These are phyloP conservation scores for Hermaeophaga mercurialis DNA, from an alignment of 2,888 invertebrate species.

Conservation along the genomic window DNA sequence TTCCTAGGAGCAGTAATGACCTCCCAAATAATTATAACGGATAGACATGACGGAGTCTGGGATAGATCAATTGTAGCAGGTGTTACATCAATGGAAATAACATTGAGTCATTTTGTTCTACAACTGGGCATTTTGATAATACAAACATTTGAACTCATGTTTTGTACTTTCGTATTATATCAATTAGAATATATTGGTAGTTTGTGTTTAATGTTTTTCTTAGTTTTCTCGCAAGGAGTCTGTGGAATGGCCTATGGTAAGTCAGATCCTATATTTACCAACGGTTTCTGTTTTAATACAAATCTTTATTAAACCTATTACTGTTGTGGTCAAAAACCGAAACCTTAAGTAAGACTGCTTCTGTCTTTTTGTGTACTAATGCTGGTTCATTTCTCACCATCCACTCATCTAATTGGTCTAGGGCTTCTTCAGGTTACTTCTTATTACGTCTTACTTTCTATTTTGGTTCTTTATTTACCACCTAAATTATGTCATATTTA, in stretches of 20 bases:
- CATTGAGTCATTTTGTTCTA: conserved; percentile 78
- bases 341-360: too few relatives aligned
- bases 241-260: conserved; percentile 84
- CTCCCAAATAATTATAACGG: conserved; percentile 79
- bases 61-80: conserved; percentile 87
- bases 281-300: too few relatives aligned
- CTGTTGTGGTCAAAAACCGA: too few relatives aligned
- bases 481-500: too few relatives aligned
- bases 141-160: conserved; percentile 68
- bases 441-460: too few relatives aligned
- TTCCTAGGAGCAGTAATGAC: conserved; percentile 85
- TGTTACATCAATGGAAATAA: conserved; percentile 78
- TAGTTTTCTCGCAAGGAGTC: conserved; percentile 75
- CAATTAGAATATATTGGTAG: conserved; percentile 68
- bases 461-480: too few relatives aligned
- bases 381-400: too few relatives aligned
- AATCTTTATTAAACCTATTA: too few relatives aligned
- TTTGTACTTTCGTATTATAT: conserved; percentile 66
- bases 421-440: too few relatives aligned
- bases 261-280: too few relatives aligned
- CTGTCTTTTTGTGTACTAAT: too few relatives aligned
- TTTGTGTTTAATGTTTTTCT: conserved; percentile 62
- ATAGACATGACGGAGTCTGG: conserved; percentile 80
- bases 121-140: conserved; percentile 69
- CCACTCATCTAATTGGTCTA: too few relatives aligned